Evolutionary conservation across 2,113 vertebrate species (phyloP).

Genomic region (Phaethornis superciliosus): DNA sequence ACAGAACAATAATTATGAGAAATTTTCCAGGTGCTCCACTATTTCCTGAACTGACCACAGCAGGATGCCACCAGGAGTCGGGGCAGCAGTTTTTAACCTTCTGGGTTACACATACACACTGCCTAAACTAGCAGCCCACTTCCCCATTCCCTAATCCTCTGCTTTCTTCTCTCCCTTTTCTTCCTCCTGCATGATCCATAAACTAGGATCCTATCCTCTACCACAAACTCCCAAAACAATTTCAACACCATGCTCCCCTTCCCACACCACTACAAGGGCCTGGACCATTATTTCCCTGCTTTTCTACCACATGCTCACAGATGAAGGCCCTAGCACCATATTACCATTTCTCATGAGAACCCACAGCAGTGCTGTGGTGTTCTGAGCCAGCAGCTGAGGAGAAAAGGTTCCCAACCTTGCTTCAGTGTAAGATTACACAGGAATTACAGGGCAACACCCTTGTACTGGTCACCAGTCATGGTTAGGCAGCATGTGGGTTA

Average conservation of each 20-base stretch:
- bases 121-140: neutral
- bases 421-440: neutral
- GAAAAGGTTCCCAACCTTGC: neutral
- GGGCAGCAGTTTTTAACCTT: neutral
- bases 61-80: neutral
- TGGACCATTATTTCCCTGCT: neutral
- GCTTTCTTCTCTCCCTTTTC: neutral
- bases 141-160: neutral
- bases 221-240: neutral
- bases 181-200: neutral
- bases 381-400: neutral
- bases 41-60: neutral
- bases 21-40: neutral
- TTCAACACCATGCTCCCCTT: neutral
- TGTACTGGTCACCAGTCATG: neutral
- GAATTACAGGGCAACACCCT: neutral
- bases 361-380: neutral
- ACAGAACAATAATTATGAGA: neutral
- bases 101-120: accelerated
- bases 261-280: neutral
- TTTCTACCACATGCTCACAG: neutral
- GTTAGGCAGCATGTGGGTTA: no score
- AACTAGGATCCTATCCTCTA: neutral
- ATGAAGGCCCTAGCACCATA: neutral
- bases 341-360: neutral